Base-by-base conservation (phyloP, 2,888 invertebrate species). In the Orgyia antiqua region DNA sequence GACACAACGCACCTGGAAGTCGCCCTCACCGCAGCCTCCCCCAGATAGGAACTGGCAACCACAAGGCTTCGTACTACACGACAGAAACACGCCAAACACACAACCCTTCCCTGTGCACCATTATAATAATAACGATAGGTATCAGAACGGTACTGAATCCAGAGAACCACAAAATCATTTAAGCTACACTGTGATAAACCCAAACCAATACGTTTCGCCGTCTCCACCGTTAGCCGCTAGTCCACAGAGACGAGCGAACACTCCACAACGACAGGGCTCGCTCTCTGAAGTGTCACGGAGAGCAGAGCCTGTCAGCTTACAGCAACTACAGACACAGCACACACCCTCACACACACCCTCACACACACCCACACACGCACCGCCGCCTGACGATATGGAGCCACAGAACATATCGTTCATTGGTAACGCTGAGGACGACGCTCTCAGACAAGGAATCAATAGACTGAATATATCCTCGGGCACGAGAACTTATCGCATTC, bases 331-430 rank as follows among this genome's bases (percentile, higher is more conserved):
- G 48, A 87, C 87, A 46, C 15, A 15, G 15, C 75, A 61, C 26
- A 33, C 89, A 6, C 89, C 91, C 1, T 87, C 91, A 26, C 90
- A 91, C 27, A 89, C 51, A 2, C 30, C 90, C n/a, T 90, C 92
- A 5, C 58, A 64, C 25, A 65, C 77, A 1, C 76, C 83, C 1
- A 75, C 11, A 88, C 48, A 32, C 35, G 27, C 36, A 0, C 46
- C 91, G 13, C 89, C 92, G 31, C 90, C 90, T 11, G 95, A 94
- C 65, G 95, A 95, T 64, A 96, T 96, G 95, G 95, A 95, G 57
- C 96, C 96, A 0, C 96, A 96, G 70, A 95, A 94, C 80, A 96
- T 96, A 59, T 96, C 95, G 32, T 96, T 96, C 65, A 95, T 96
- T 51, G 95, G 95, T 62, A 91, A 89, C 70, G 89, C 90, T 12